These are phyloP conservation scores for Oreocharis arfaki DNA, from an alignment of 2,113 vertebrate genomes.

Conservation along the genomic window DNA sequence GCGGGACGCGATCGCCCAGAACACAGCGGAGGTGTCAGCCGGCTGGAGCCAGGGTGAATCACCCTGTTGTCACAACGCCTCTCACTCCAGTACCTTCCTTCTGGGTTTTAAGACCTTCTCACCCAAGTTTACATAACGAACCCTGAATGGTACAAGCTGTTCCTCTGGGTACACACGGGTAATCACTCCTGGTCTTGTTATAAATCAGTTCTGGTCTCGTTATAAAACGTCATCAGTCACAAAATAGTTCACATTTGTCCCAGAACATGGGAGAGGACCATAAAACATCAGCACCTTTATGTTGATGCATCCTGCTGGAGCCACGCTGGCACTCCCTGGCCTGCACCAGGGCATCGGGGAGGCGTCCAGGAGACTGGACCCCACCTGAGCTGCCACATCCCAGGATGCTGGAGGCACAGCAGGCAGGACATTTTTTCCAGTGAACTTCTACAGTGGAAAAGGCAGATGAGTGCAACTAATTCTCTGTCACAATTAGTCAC, in stretches of 20 bases:
- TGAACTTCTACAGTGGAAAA: neutral
- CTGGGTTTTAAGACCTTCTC: conserved; percentile 37
- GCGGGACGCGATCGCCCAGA: neutral
- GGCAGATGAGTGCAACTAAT: neutral
- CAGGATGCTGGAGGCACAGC: neutral
- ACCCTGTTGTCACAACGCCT: neutral
- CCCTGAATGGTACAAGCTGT: conserved; percentile 13
- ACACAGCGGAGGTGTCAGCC: neutral
- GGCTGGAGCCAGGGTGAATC: neutral
- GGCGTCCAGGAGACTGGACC: neutral
- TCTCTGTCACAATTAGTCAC: neutral
- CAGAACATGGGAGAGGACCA: neutral
- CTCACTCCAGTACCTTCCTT: neutral
- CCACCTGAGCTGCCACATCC: neutral
- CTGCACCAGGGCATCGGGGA: fast-evolving
- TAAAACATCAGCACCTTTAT: neutral
- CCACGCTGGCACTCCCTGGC: neutral
- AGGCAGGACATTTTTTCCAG: neutral
- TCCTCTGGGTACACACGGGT: neutral
- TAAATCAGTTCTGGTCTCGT: neutral
- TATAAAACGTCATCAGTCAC: neutral
- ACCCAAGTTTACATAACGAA: conserved; percentile 14
- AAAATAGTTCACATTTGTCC: conserved; percentile 13
- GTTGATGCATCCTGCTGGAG: neutral
- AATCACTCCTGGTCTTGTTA: neutral